Evolutionary conservation across 1,140 invertebrate species (phyloP).

Genomic region (Pectinophora gossypiella): DNA sequence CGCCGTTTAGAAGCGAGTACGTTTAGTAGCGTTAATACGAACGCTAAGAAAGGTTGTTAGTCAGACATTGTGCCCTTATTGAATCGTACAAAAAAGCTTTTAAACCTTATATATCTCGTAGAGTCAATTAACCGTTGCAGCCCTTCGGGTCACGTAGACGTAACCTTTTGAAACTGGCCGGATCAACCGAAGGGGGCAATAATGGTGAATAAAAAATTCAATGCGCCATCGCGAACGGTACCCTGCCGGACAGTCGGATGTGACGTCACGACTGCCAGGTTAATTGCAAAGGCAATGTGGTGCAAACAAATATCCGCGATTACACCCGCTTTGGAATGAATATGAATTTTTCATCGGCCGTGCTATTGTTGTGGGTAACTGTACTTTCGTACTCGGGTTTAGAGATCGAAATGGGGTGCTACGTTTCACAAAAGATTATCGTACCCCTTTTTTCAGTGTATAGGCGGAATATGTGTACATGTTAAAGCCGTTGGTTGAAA

Average conservation of each 20-base stretch:
- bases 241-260: slow-evolving; percentile 14
- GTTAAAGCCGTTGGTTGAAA: too few relatives aligned
- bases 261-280: background rate
- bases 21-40: too few relatives aligned
- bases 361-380: too few relatives aligned
- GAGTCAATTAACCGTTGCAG: slow-evolving; percentile 13
- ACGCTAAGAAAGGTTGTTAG: too few relatives aligned
- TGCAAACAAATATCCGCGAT: background rate
- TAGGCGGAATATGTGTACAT: too few relatives aligned
- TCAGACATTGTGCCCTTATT: too few relatives aligned
- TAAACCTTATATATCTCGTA: background rate
- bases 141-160: slow-evolving; percentile 20
- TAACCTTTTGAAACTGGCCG: slow-evolving; percentile 33
- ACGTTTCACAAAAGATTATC: too few relatives aligned
- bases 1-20: too few relatives aligned
- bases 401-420: too few relatives aligned
- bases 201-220: slow-evolving; percentile 66
- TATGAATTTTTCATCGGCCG: background rate
- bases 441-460: too few relatives aligned
- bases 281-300: background rate
- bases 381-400: too few relatives aligned
- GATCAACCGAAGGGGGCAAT: slow-evolving; percentile 45
- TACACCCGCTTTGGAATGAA: background rate
- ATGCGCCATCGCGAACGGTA: slow-evolving; percentile 34
- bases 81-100: slow-evolving; percentile 1